Percentiles rank a stretch among this genome's conserved stretches.
These are phyloP conservation scores for Prionace glauca DNA, from an alignment of 2,797 vertebrate species.

Conservation along the genomic window DNA sequence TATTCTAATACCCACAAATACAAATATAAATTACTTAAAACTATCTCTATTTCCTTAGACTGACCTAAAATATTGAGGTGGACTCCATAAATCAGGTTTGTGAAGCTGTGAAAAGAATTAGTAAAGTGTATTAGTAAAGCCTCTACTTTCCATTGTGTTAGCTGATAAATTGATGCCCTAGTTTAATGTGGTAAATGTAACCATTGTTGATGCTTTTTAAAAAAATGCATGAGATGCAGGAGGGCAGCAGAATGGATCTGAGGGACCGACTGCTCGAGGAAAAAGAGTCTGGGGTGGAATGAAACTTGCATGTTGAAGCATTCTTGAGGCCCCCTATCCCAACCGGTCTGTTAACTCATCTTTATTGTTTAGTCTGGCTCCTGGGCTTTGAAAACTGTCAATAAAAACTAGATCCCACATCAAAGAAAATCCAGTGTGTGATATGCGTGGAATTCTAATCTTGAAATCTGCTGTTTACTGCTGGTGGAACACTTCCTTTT, in stretches of 20 bases:
- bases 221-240: neutral
- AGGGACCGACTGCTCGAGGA: neutral
- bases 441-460: neutral
- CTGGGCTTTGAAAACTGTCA: neutral
- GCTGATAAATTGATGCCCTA: neutral
- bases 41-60: no score
- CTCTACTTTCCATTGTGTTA: neutral
- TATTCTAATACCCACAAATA: no score
- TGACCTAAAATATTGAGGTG: neutral
- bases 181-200: neutral
- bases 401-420: constrained; percentile 4
- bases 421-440: neutral
- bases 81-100: neutral
- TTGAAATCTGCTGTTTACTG: neutral
- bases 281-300: neutral
- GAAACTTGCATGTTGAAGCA: neutral
- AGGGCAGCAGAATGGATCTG: neutral
- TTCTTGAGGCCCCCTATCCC: neutral
- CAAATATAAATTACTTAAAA: no score
- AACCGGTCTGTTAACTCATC: neutral
- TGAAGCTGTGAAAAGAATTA: neutral
- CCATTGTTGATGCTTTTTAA: neutral
- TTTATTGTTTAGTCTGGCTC: constrained; percentile 3
- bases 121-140: neutral
- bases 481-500: neutral